Base-by-base conservation (phyloP, 2,113 vertebrate species). In the Centropus unirufus region DNA sequence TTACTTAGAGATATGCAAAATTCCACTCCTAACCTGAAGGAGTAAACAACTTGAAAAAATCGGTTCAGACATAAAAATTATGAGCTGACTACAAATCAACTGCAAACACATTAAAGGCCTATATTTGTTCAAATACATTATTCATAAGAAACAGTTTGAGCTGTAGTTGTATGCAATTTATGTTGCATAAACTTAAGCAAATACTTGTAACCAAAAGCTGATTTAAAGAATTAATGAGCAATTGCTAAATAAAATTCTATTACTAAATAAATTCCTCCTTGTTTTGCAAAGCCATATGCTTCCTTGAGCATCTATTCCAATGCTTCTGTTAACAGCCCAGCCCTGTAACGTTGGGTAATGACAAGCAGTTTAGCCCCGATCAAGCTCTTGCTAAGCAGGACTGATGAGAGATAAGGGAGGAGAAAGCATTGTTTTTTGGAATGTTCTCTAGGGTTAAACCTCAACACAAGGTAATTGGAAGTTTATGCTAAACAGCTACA, bases 221-320 rank as follows among this genome's bases (percentile, higher is more conserved):
- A 92, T 94, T 86, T 94, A 93, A 96, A 63, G 86, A 94, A 93
- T 90, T 97, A 95, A 93, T 88, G 83, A 96, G 76, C 68, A 92
- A 93, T 89, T 52, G 58, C 75, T 63, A 95, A 92, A 94, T 83
- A 93, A 94, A 96, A 90, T 77, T 92, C 40, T 77, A 55, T 36
- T 86, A 74, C 59, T 74, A 94, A 88, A 92, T 83, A 73, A 93
- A 80, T 47, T 68, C 59, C 55, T 73, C 67, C 22, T 34, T 63
- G 51, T 74, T 68, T 72, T 92, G 46, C 83, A 86, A 83, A 90
- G 72, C 46, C 85, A 54, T 81, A 81, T 87, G 66, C 20, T 87
- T 79, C 40, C 67, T 73, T 62, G 47, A 73, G 18, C 30, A 57
- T 27, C 34, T 26, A 68, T 82, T 84, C 51, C 57, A 55, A 61